Base-by-base conservation (phyloP, 2,888 invertebrate species). In the Agrypnus murinus region DNA sequence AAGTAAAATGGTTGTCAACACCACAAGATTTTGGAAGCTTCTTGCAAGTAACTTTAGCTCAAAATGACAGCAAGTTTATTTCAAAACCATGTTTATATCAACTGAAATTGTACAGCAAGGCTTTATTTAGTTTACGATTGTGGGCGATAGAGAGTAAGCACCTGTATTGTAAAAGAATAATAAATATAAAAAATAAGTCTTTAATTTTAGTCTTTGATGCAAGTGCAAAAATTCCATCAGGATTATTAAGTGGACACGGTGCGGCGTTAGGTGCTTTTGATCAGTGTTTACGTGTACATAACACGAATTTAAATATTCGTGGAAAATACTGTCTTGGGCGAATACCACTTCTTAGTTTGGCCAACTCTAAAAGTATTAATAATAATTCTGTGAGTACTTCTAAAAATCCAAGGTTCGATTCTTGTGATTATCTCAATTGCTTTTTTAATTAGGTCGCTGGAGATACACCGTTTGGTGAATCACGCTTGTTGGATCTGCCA, bases 241-340 rank as follows among this genome's bases (percentile, higher is more conserved):
- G 87, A 36, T 73, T 87, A 8, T 77, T 86, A 34, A 80, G 78
- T 77, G 86, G 87, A 3, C 84, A 87, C 74, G 72, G 82, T 12
- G 81, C 83, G 45, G 85, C 86, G 65, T 81, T 86, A 73, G 87
- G 87, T 4, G 83, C 84, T 65, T 87, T 83, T 72, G 87, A 87
- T 74, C 84, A 87, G 75, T 87, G 87, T 66, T 77, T 87, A 48
- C 80, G 79, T 1, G 82, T 86, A 2, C 0, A 17, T 58, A 71
- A 65, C 53, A 12, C 2, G 69, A 69, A 14, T 58, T 81, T 12
- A 68, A 78, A n/a, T 79, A 81, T 69, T 10, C 78, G 78, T 10
- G 86, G 86, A 36, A 84, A 87, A 75, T 87, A 87, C 65, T 87
- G 87, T 65, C 72, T 86, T 59, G 78, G 77, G 4, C 6, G 31